Evolutionary conservation across 2,888 invertebrate species (phyloP).

Genomic region (Microctonus brassicae): DNA sequence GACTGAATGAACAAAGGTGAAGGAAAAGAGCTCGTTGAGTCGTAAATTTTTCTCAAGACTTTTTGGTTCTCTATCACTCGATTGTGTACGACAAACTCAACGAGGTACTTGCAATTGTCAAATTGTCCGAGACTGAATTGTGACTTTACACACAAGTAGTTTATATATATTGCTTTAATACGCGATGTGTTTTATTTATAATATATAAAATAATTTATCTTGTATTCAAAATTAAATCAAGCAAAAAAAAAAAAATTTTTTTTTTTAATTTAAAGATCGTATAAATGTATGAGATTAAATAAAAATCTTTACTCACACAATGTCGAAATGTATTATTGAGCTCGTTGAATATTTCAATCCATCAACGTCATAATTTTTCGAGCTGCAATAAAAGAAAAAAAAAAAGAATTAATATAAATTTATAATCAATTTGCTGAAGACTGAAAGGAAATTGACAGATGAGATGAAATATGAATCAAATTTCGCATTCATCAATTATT

Average conservation of each 20-base stretch:
- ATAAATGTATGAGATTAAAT: too few relatives aligned
- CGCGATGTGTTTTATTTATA: neutral
- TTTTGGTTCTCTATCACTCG: slow-evolving; percentile 4
- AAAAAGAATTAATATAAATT: too few relatives aligned
- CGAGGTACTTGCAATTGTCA: neutral
- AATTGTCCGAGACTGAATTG: neutral
- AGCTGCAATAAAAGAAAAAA: too few relatives aligned
- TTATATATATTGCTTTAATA: neutral
- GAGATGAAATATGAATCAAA: neutral
- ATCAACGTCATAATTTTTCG: too few relatives aligned
- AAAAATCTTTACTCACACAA: too few relatives aligned
- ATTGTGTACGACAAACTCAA: slow-evolving; percentile 13
- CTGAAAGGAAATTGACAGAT: neutral
- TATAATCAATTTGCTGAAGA: neutral
- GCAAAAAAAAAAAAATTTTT: too few relatives aligned
- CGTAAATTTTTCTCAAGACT: slow-evolving; percentile 17
- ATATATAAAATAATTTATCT: too few relatives aligned
- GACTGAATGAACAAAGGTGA: slow-evolving; percentile 2
- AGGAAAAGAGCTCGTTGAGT: slow-evolving; percentile 3
- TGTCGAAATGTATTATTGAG: too few relatives aligned
- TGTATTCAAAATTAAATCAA: too few relatives aligned
- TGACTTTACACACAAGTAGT: neutral
- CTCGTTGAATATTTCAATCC: too few relatives aligned
- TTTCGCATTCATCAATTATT: neutral
- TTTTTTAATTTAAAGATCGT: too few relatives aligned